A percentile compares a stretch with the other conserved stretches of the same genome.
Conservation (phyloP, 2,888 invertebrate genomes). For the Lasius fuliginosus region DNA sequence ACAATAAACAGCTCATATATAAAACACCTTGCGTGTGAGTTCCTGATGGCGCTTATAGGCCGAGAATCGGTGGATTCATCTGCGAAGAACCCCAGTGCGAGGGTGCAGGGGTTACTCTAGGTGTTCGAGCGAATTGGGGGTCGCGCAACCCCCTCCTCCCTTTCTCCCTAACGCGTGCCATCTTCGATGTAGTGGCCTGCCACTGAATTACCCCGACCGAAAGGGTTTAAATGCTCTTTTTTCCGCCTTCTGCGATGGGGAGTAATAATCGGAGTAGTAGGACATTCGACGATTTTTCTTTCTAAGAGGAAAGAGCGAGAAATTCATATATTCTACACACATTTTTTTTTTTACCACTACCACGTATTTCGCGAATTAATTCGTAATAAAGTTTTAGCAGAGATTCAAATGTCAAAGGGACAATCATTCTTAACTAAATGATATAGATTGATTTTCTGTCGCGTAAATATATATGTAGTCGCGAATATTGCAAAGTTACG, state of each 20-base stretch:
- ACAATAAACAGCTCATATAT: not conserved
- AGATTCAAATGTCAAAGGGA: not conserved
- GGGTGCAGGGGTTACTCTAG: constrained; percentile 82
- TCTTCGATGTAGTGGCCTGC: constrained; percentile 84
- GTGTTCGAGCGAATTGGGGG: constrained; percentile 81
- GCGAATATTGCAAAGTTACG: not conserved
- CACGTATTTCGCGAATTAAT: not conserved
- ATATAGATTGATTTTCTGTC: not conserved
- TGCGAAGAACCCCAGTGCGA: constrained; percentile 80
- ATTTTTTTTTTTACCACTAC: not conserved
- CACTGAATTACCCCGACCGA: constrained; percentile 73
- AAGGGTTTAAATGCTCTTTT: constrained; percentile 85
- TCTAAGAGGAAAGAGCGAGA: not conserved
- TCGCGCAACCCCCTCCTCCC: constrained; percentile 66
- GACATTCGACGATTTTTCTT: not conserved
- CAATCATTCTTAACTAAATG: not conserved
- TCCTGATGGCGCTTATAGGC: constrained; percentile 76
- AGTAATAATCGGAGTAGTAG: constrained; percentile 45
- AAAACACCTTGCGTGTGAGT: constrained; percentile 79
- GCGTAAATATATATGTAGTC: not conserved
- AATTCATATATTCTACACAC: not conserved
- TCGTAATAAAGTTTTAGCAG: not conserved
- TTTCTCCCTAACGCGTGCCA: constrained; percentile 82
- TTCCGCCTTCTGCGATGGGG: constrained; percentile 58
- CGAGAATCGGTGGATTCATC: constrained; percentile 81